phyloP scores from a whole-genome alignment of 1,140 invertebrate species.

The Solenopsis invicta region DNA sequence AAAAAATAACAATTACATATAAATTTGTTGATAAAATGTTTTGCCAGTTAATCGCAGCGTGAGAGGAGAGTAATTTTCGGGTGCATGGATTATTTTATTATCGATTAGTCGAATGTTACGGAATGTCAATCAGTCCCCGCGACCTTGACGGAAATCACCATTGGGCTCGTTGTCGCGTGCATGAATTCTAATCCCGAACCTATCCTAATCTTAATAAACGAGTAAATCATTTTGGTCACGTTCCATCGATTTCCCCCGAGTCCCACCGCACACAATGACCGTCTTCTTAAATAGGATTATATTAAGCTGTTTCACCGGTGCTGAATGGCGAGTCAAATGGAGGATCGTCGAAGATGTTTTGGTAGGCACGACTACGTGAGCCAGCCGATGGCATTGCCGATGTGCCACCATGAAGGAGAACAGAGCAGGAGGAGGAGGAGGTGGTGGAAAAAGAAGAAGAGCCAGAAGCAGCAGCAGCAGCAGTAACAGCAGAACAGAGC shows the following conservation, averaged over 20 bases:
- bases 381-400: slow-evolving; percentile 72
- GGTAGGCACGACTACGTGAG: slow-evolving; percentile 83
- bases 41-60: not conserved
- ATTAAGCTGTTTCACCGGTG: slow-evolving; percentile 86
- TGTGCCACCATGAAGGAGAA: slow-evolving; percentile 69
- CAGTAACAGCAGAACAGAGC: slow-evolving; percentile 53
- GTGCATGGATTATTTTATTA: not conserved
- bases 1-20: not conserved
- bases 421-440: slow-evolving; percentile 41
- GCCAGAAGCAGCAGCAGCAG: slow-evolving; percentile 71
- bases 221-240: slow-evolving; percentile 87
- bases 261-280: slow-evolving; percentile 75
- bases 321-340: slow-evolving; percentile 86
- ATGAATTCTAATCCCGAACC: slow-evolving; percentile 47
- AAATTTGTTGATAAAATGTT: slow-evolving; percentile 9
- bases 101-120: not conserved
- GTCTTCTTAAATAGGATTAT: slow-evolving; percentile 86
- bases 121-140: not conserved
- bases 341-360: slow-evolving; percentile 85
- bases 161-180: slow-evolving; percentile 25
- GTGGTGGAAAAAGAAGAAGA: slow-evolving; percentile 74
- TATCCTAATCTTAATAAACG: slow-evolving; percentile 84
- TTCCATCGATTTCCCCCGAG: slow-evolving; percentile 74
- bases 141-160: not conserved
- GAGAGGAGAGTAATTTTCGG: not conserved